Evolutionary conservation across 2,888 invertebrate species (phyloP).

Genomic region (Drosophila neoperkinsi): DNA sequence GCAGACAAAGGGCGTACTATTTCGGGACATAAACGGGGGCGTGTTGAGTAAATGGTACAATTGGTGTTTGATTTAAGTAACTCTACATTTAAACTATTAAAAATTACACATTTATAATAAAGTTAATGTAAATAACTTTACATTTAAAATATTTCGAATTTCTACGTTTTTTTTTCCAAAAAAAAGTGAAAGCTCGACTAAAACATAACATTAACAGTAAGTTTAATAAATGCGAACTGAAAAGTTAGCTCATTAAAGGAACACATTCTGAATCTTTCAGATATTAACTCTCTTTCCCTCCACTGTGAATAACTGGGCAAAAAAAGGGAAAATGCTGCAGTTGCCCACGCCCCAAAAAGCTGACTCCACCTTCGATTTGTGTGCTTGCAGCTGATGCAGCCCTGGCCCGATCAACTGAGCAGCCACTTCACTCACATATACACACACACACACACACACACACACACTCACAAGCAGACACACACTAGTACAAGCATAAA

Average conservation of each 20-base stretch:
- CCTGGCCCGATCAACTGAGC: constrained; percentile 67
- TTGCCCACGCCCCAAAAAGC: constrained; percentile 67
- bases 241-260: neutral
- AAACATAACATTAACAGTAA: no score
- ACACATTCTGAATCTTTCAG: neutral
- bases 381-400: constrained; percentile 59
- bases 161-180: no score
- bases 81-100: neutral
- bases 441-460: constrained; percentile 22
- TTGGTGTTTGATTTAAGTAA: neutral
- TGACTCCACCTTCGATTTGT: constrained; percentile 68
- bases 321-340: constrained; percentile 43
- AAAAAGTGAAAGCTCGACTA: neutral
- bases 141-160: no score
- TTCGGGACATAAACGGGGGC: constrained; percentile 78
- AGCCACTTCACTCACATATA: constrained; percentile 43
- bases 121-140: neutral
- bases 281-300: neutral
- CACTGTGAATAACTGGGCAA: constrained; percentile 22
- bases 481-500: constrained; percentile 7
- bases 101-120: neutral
- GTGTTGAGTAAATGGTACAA: constrained; percentile 53
- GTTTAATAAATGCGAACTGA: neutral
- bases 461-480: neutral
- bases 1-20: constrained; percentile 43